Conservation (phyloP, 2,888 invertebrate genomes). For the Spatulosminthurus flaviceps region DNA sequence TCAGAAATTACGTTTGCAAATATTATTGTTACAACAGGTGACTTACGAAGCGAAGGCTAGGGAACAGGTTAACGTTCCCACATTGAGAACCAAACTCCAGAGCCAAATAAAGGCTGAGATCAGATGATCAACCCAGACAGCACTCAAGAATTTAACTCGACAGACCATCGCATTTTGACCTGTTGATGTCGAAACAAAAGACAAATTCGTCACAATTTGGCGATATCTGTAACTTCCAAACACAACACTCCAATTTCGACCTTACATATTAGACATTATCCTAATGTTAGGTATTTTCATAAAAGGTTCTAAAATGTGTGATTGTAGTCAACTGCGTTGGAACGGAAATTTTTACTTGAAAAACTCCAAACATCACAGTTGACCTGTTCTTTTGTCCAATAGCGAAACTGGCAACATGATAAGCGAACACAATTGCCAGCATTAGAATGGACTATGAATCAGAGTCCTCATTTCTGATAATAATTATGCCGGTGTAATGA, state of each 20-base stretch:
- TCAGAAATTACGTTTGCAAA: no score
- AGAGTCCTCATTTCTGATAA: no score
- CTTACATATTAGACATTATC: no score
- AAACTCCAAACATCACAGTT: neutral
- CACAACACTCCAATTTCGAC: no score
- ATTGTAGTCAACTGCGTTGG: neutral
- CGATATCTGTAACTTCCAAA: no score
- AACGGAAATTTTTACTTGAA: neutral
- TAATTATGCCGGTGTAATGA: no score
- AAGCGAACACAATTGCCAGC: slow-evolving; percentile 1
- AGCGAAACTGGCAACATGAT: slow-evolving; percentile 31
- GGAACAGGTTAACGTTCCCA: slow-evolving; percentile 58
- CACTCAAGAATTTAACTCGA: slow-evolving; percentile 52
- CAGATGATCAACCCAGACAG: slow-evolving; percentile 59
- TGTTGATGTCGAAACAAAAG: no score
- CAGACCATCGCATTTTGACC: slow-evolving; percentile 57
- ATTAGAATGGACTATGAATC: slow-evolving; percentile 31
- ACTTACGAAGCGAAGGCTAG: slow-evolving; percentile 60
- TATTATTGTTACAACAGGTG: no score
- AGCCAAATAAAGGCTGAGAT: slow-evolving; percentile 62
- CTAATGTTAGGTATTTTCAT: no score
- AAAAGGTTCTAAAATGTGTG: no score
- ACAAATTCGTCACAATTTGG: no score
- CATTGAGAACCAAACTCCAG: slow-evolving; percentile 60
- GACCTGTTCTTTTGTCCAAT: slow-evolving; percentile 18